A percentile compares a stretch with the other conserved stretches of the same genome.
Evolutionary conservation across 2,797 vertebrate genomes (phyloP).

Genomic region (Pantherophis alleghaniensis): DNA sequence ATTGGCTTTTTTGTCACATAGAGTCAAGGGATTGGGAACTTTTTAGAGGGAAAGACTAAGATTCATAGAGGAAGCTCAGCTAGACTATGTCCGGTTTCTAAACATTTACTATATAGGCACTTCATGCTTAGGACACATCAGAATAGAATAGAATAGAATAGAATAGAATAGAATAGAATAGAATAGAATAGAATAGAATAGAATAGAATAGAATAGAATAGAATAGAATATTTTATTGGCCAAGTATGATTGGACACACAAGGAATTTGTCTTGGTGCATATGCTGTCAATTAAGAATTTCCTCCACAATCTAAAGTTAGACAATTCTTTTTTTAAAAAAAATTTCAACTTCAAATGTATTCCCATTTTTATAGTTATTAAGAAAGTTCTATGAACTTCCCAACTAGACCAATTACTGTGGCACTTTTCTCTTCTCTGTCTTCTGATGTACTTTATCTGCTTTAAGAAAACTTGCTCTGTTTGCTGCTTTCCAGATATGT

Average conservation of each 20-base stretch:
- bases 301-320: background rate
- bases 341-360: background rate
- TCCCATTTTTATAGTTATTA: background rate
- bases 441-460: background rate
- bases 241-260: too few species aligned
- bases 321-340: background rate
- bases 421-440: background rate
- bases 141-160: too few species aligned
- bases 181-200: too few species aligned
- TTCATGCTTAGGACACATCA: background rate
- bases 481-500: background rate
- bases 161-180: rapidly evolving
- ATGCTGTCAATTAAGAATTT: background rate
- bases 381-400: background rate
- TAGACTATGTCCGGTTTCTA: background rate
- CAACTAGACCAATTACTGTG: background rate
- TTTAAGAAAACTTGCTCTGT: background rate
- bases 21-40: too few species aligned
- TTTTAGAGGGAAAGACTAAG: background rate
- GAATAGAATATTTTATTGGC: too few species aligned
- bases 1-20: background rate
- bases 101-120: background rate
- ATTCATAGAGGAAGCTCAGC: too few species aligned
- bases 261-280: too few species aligned
- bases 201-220: too few species aligned